phyloP scores from a whole-genome alignment of 1,140 invertebrate species.

The Cyclargus thomasi region DNA sequence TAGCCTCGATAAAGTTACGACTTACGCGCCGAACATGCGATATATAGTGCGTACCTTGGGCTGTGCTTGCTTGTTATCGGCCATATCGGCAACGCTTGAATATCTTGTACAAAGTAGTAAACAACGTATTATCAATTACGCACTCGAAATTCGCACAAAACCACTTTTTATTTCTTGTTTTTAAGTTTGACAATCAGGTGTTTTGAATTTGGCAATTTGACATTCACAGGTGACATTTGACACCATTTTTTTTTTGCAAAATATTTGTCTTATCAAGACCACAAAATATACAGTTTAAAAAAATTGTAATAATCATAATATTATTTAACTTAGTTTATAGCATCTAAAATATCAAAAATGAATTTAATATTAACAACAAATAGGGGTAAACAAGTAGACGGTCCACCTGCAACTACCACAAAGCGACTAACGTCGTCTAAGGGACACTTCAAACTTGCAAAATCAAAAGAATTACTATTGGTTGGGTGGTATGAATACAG shows the following conservation, averaged over 20 bases:
- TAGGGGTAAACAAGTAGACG: too few relatives aligned
- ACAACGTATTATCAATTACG: neutral
- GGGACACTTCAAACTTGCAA: too few relatives aligned
- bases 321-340: too few relatives aligned
- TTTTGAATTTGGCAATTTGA: neutral
- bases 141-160: neutral
- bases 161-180: neutral
- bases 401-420: too few relatives aligned
- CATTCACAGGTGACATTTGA: constrained; percentile 1
- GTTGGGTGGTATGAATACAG: too few relatives aligned
- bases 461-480: too few relatives aligned
- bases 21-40: constrained; percentile 2
- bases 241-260: neutral
- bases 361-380: too few relatives aligned
- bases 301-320: neutral
- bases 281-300: neutral
- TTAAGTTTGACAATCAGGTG: constrained; percentile 7
- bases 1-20: neutral
- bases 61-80: neutral
- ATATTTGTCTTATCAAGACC: neutral
- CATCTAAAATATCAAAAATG: too few relatives aligned
- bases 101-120: neutral
- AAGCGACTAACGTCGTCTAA: too few relatives aligned
- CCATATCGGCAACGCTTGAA: neutral
- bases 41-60: constrained; percentile 3